phyloP scores from a whole-genome alignment of 2,888 invertebrate genomes.

The Frankliniella fusca region DNA sequence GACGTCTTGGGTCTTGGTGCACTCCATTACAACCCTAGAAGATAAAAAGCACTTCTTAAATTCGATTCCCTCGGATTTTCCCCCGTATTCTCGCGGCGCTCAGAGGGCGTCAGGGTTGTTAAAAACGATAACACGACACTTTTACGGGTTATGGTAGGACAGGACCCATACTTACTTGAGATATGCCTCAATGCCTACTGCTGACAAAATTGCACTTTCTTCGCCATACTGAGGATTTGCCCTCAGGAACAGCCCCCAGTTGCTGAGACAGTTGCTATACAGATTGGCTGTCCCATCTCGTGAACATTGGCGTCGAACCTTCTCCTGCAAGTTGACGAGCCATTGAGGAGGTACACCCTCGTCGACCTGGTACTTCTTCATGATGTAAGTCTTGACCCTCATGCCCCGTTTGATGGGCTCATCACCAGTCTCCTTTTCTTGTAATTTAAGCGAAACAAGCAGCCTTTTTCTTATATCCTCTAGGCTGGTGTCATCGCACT shows the following conservation, averaged over 20 bases:
- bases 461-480: background rate
- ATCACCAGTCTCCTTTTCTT: background rate
- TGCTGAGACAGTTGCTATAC: background rate
- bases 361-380: background rate
- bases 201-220: background rate
- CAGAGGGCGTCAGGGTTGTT: no score
- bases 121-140: background rate
- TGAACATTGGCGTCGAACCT: background rate
- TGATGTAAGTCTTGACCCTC: background rate
- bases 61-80: no score
- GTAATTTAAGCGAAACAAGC: background rate
- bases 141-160: background rate
- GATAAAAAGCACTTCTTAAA: no score
- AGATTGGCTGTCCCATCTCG: background rate
- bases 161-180: background rate
- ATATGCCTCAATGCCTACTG: background rate
- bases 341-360: background rate
- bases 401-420: background rate
- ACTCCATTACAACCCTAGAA: background rate
- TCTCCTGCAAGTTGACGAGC: background rate
- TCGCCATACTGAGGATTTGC: background rate
- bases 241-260: background rate
- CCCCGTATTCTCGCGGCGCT: no score
- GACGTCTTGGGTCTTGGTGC: background rate
- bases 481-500: background rate